Base-by-base conservation (phyloP, 2,888 invertebrate genomes). In the Drepanosiphum platanoidis region DNA sequence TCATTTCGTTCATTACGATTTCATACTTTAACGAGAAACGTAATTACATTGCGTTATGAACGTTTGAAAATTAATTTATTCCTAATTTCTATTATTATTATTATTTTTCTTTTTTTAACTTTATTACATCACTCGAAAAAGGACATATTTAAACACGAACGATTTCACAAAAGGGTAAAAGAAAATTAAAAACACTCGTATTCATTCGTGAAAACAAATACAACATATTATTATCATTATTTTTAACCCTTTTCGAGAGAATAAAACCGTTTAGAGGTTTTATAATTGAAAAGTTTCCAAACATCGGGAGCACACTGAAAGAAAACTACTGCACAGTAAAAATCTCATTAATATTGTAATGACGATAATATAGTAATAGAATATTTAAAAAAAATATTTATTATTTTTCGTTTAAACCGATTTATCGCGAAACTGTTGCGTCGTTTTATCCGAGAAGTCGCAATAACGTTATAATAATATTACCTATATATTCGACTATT, bases 31-130 rank as follows among this genome's bases (percentile, higher is more conserved):
- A 71, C 36, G 22, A 39, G n/a, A 30, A 58, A 30, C 7, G 11
- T 27, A 13, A 8, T 71, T 80, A 36, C 58, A 58, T 81, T 71
- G 30, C 22, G 0, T 36, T 9, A 52, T 70, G 70, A 52, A 39
- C 39, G 52, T 71, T 81, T 13, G 39, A 61, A 70, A 71, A 58
- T 34, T 61, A 81, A 81, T 81, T 81, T 71, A 71, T 71, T 71
- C 36, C 1, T 34, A 71, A 81, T 81, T 71, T 58, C 13, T 58
- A 58, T 3, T 32, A 42, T 30, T 27, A 68, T 46, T 34, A 15
- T 46, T 46, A 46, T 46, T 46, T 3, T 46, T 46, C 2, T 46
- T 3, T 46, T 64, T 27, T 27, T 61, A n/a, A 61, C 61, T 80
- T 52, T 52, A 34, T 80, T 80, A 80, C 5, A 9, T 18, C 52